phyloP scores from a whole-genome alignment of 2,888 invertebrate species.

The Drosophila glabriapex region DNA sequence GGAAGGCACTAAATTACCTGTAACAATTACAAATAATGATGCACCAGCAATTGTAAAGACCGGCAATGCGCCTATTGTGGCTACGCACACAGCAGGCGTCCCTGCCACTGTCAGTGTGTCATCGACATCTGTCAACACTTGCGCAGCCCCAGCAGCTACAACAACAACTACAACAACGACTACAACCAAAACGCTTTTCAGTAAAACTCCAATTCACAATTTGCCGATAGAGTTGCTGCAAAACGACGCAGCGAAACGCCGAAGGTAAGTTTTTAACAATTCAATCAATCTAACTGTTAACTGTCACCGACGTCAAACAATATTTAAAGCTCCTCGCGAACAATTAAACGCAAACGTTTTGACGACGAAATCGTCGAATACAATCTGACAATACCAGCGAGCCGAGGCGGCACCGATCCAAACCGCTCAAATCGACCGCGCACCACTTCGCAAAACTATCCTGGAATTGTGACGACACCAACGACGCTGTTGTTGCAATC shows the following conservation, averaged over 20 bases:
- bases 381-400: slow-evolving; percentile 89
- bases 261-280: slow-evolving; percentile 77
- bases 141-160: slow-evolving; percentile 48
- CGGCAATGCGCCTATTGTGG: slow-evolving; percentile 22
- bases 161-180: slow-evolving; percentile 30
- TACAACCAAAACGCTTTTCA: slow-evolving; percentile 35
- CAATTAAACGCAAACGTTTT: slow-evolving; percentile 97
- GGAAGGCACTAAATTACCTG: slow-evolving; percentile 44
- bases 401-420: slow-evolving; percentile 74
- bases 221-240: slow-evolving; percentile 81
- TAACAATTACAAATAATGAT: slow-evolving; percentile 24
- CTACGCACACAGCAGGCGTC: slow-evolving; percentile 45
- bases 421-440: slow-evolving; percentile 85
- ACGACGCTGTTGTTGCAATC: slow-evolving; percentile 39
- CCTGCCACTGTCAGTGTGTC: slow-evolving; percentile 57
- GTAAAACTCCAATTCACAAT: slow-evolving; percentile 59
- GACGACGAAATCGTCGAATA: slow-evolving; percentile 99
- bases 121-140: slow-evolving; percentile 60
- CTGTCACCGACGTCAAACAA: not conserved
- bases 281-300: slow-evolving; percentile 11
- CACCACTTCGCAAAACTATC: slow-evolving; percentile 86
- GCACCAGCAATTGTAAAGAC: slow-evolving; percentile 12
- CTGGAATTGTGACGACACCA: slow-evolving; percentile 53
- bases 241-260: slow-evolving; percentile 83
- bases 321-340: slow-evolving; percentile 92